A percentile compares a stretch with the other conserved stretches of the same genome.
Conservation (phyloP, 2,113 vertebrate genomes). For the Pogonocichla stellata region DNA sequence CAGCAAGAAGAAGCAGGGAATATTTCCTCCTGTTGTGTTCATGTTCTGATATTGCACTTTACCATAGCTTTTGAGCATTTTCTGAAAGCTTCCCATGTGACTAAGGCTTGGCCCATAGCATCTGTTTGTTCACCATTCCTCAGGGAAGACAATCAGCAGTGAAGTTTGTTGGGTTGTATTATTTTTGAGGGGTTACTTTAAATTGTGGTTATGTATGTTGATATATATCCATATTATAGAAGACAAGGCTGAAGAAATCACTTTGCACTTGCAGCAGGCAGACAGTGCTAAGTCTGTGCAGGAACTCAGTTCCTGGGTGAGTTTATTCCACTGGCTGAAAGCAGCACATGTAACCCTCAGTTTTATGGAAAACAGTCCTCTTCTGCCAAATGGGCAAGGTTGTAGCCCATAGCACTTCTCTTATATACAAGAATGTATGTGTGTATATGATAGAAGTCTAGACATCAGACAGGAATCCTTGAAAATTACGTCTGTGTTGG, state of each 20-base stretch:
- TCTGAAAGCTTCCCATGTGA: not conserved
- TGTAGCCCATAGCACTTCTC: not conserved
- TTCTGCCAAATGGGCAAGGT: not conserved
- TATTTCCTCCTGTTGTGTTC: not conserved
- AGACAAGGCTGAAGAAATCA: not conserved
- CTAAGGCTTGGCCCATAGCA: not conserved
- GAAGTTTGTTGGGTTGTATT: not conserved
- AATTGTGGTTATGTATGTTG: not conserved
- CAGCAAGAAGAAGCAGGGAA: not conserved
- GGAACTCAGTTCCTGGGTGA: not conserved
- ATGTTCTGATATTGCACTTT: not conserved
- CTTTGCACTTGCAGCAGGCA: not conserved
- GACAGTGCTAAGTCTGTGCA: not conserved
- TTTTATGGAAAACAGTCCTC: not conserved
- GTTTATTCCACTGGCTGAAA: not conserved
- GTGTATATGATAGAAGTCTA: not conserved
- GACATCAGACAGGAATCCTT: not conserved
- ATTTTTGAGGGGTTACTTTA: not conserved
- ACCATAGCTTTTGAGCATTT: not conserved
- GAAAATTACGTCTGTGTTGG: not conserved
- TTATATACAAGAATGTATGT: not conserved
- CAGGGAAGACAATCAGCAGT: not conserved
- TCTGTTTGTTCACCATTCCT: not conserved
- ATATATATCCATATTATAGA: not conserved
- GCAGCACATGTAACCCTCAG: not conserved